These are phyloP conservation scores for Chiloscyllium punctatum DNA, from an alignment of 2,797 vertebrate genomes.

Conservation along the genomic window DNA sequence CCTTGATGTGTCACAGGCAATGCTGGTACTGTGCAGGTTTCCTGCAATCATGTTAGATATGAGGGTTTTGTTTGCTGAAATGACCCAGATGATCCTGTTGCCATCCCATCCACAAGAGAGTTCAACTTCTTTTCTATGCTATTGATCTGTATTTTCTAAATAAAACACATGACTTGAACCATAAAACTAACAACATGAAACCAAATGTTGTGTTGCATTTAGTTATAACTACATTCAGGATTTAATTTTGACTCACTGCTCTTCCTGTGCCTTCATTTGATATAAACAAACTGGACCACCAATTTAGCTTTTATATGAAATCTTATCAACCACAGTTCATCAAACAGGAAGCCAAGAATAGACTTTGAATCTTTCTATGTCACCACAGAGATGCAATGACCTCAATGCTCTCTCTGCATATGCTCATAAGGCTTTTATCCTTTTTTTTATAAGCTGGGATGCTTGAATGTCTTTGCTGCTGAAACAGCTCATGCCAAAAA, in stretches of 20 bases:
- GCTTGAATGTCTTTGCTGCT: neutral
- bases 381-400: neutral
- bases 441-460: neutral
- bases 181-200: conserved; percentile 39
- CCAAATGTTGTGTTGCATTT: neutral
- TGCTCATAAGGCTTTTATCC: neutral
- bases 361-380: neutral
- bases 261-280: neutral
- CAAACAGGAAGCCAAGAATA: neutral
- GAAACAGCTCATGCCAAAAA: neutral
- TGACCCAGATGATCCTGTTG: conserved; percentile 56
- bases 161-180: conserved; percentile 52
- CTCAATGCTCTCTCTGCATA: neutral
- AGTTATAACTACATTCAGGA: neutral
- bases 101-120: conserved; percentile 48
- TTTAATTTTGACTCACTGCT: neutral
- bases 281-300: neutral
- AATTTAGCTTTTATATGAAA: neutral
- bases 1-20: conserved; percentile 56
- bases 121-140: conserved; percentile 51
- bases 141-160: conserved; percentile 45
- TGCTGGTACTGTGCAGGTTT: conserved; percentile 60
- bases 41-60: conserved; percentile 55
- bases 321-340: neutral
- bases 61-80: conserved; percentile 53